A percentile compares a stretch with the other conserved stretches of the same genome.
Conservation (phyloP, 1,140 invertebrate genomes). For the Aphelenchoides avenae region DNA sequence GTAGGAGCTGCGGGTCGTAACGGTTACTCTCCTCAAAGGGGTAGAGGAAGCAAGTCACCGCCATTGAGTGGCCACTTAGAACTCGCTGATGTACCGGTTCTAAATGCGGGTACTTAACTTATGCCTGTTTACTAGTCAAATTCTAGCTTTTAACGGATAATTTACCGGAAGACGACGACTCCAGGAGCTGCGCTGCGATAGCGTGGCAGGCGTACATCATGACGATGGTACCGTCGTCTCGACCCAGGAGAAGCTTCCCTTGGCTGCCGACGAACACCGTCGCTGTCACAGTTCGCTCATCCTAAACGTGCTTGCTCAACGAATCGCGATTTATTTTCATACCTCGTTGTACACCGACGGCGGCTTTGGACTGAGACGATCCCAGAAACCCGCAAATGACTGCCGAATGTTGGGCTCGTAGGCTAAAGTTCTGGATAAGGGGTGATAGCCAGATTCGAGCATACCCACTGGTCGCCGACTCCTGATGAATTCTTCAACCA, state of each 20-base stretch:
- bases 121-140: too few relatives aligned
- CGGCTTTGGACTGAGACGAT: conserved; percentile 36
- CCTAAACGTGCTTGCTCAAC: conserved; percentile 16
- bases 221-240: conserved; percentile 93
- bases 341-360: conserved; percentile 39
- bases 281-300: conserved; percentile 70
- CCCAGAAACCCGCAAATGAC: conserved; percentile 43
- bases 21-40: conserved; percentile 84
- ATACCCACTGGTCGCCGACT: conserved; percentile 43
- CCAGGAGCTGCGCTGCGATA: conserved; percentile 84
- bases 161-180: too few relatives aligned
- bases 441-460: conserved; percentile 4
- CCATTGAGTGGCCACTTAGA: conserved; percentile 80
- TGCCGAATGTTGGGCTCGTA: conserved; percentile 48
- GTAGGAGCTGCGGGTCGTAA: conserved; percentile 82
- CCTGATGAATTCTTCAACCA: conserved; percentile 46
- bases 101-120: too few relatives aligned
- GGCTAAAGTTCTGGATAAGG: conserved; percentile 26
- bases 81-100: conserved; percentile 60
- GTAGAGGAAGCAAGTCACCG: conserved; percentile 90
- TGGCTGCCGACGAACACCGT: conserved; percentile 87
- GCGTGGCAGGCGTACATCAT: conserved; percentile 92
- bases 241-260: conserved; percentile 83
- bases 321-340: neutral
- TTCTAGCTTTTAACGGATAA: too few relatives aligned